Base-by-base conservation (phyloP, 1,140 invertebrate species). In the Zaprionus capensis region DNA sequence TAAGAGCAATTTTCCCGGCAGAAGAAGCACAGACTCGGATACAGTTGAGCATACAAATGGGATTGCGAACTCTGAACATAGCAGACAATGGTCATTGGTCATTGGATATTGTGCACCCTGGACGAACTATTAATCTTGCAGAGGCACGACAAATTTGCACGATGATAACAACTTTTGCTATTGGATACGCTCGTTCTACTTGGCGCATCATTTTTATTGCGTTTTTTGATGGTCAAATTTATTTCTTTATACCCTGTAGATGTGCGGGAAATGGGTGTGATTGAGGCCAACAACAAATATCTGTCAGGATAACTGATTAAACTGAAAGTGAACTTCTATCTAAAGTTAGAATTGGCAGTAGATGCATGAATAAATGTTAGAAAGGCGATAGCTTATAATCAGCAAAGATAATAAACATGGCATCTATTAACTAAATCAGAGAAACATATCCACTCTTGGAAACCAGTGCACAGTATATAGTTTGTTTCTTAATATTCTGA, bases 191-290 rank as follows among this genome's bases (percentile, higher is more conserved):
- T 59, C 28, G 64, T 46, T 46, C 64, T 67, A 56, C 63, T 73
- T 51, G 66, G 72, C 72, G 72, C 76, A 81, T 87, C 74, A 87
- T 84, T 81, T 88, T 81, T 87, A 87, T 83, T 81, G 78, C 74
- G 46, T 82, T 79, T 79, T 84, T 63, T 66, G 65, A 44, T 55
- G 56, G n/a, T 24, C n/a, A 56, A 55, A 55, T 56, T 38, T 66
- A 24, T 66, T 31, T 38, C 14, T 5, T 5, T 0, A 57, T 67
- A 46, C 64, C 64, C 64, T 67, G 36, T 14, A 44, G 5, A 20
- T 11, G 20, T 2, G 14, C 2, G 4, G 1, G 9, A 20, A 53
- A 53, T 4, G 2, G 28, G 31, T 14, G 5, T 36, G n/a, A 51
- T 49, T n/a, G 6, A 22, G 26, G 15, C 0, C 4, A 24, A 28